phyloP scores from a whole-genome alignment of 2,888 invertebrate genomes.

The Hedya salicella region DNA sequence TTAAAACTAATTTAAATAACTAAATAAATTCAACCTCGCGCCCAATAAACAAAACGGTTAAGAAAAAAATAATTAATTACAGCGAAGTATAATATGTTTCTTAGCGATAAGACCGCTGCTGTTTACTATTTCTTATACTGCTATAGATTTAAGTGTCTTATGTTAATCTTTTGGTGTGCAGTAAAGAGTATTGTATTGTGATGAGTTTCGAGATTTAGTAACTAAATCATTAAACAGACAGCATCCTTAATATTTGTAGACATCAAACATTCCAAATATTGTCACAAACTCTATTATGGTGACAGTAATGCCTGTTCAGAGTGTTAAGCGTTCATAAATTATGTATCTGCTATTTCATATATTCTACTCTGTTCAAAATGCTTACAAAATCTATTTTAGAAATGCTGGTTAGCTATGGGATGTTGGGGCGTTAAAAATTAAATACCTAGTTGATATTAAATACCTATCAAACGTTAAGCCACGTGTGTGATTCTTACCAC shows the following conservation, averaged over 20 bases:
- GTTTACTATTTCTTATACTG: too few relatives aligned
- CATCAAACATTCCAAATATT: not conserved
- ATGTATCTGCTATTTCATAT: conserved; percentile 7
- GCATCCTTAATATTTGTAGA: not conserved
- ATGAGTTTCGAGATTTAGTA: too few relatives aligned
- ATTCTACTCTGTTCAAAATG: conserved; percentile 12
- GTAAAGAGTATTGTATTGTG: too few relatives aligned
- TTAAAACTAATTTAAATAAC: conserved; percentile 71
- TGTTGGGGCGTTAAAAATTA: conserved; percentile 14
- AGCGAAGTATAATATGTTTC: conserved; percentile 21
- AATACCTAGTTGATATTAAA: conserved; percentile 28
- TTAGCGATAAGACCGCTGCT: too few relatives aligned
- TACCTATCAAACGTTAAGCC: conserved; percentile 40
- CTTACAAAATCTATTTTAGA: conserved; percentile 1
- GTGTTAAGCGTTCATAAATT: not conserved
- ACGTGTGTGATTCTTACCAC: conserved; percentile 33
- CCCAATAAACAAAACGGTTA: conserved; percentile 54
- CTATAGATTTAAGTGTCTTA: too few relatives aligned
- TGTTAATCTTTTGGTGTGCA: too few relatives aligned
- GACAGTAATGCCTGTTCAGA: conserved; percentile 16
- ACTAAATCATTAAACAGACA: conserved; percentile 22
- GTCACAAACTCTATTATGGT: conserved; percentile 2
- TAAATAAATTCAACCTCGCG: conserved; percentile 56
- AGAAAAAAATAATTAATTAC: conserved; percentile 51
- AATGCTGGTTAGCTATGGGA: conserved; percentile 10